A percentile compares a stretch with the other conserved stretches of the same genome.
phyloP scores from a whole-genome alignment of 2,888 invertebrate species.

The Noctua pronuba region DNA sequence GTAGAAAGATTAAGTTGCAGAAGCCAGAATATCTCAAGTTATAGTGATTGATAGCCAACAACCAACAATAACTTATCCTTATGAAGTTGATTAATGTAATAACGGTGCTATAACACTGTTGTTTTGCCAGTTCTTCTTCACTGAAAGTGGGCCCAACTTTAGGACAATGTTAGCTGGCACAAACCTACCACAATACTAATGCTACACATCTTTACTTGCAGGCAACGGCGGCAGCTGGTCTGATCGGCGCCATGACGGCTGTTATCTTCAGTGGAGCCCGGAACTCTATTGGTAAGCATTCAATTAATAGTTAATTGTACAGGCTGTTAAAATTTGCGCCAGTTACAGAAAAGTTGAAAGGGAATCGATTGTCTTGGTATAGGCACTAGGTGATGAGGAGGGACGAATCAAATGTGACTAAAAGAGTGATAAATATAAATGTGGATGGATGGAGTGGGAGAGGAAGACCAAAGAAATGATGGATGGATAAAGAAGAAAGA shows the following conservation, averaged over 20 bases:
- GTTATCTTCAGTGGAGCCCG: conserved; percentile 95
- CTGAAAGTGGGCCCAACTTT: background rate
- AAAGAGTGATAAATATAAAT: no score
- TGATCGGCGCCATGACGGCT: conserved; percentile 96
- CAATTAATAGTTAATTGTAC: no score
- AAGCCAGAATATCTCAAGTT: background rate
- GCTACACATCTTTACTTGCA: conserved; percentile 60
- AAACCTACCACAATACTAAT: background rate
- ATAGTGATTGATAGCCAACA: background rate
- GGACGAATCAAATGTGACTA: no score
- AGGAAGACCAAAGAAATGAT: no score
- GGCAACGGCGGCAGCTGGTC: conserved; percentile 96
- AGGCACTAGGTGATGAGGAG: no score
- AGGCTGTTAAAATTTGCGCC: no score
- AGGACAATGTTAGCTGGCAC: background rate
- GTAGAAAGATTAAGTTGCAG: no score
- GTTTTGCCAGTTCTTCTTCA: background rate
- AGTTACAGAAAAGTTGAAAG: no score
- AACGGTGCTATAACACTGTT: background rate
- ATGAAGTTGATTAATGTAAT: background rate
- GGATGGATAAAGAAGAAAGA: no score
- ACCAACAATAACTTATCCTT: background rate
- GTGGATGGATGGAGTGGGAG: no score
- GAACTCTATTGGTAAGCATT: conserved; percentile 92
- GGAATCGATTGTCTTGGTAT: no score